Base-by-base conservation (phyloP, 2,797 vertebrate genomes). In the Furcifer pardalis region DNA sequence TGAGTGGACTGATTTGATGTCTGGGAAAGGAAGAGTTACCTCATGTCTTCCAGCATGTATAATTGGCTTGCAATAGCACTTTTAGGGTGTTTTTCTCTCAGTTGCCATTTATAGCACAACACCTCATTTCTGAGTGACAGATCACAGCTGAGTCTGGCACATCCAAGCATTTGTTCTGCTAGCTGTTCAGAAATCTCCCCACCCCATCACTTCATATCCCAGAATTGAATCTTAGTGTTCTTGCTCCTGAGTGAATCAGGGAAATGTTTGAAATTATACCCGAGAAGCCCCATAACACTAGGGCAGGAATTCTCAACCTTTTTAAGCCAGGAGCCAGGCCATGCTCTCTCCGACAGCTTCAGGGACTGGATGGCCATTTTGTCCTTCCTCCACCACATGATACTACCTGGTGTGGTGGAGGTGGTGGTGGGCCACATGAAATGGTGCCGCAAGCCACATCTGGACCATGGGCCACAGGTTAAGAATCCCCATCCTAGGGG, bases 51-150 rank as follows among this genome's bases (percentile, higher is more conserved):
- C 37, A 52, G 68, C 56, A 30, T 37, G 17, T 42, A 63, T 80
- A 52, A 59, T 35, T 83, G 60, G 81, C 68, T 44, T 56, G 37
- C 66, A 65, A 30, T 63, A 27, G 19, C 10, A 37, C 21, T 79
- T 74, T 78, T 27, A 73, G 46, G 44, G n/a, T 32, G 40, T n/a
- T 37, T 78, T 56, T n/a, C 15, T 42, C 62, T 19, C 59, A 63
- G 23, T 66, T 71, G 52, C 21, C 71, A 42, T 65, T 85, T 85
- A 65, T 42, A 80, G 27, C 42, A 42, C 44, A 81, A 76, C 49
- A 81, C 37, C 63, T 15, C 44, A 32, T 10, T 23, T 66, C 52
- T 85, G 84, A 80, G 40, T 76, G 62, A 60, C 78, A 85, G 49
- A 85, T 68, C 40, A 10, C 7, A 85, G 59, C 72, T 81, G 63